Evolutionary conservation across 2,113 vertebrate genomes (phyloP).

Genomic region (Triplophysa tibetana): DNA sequence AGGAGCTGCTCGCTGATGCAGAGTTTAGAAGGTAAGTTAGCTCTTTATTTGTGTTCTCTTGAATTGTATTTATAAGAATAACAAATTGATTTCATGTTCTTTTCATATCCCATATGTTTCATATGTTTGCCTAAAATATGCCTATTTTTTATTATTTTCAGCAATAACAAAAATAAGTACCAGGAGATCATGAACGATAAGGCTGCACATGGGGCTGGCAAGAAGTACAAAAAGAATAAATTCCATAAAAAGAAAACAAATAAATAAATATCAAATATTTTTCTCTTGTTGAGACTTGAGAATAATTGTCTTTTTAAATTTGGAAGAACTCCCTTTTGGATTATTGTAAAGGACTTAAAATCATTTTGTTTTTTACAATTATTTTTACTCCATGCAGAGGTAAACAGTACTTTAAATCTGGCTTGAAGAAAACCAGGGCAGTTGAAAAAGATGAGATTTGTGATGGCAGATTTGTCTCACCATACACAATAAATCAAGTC

Average conservation of each 20-base stretch:
- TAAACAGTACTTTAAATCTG: too few relatives aligned
- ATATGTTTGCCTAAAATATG: neutral
- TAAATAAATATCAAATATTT: slow-evolving; percentile 12
- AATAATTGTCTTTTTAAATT: neutral
- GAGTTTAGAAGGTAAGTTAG: slow-evolving; percentile 86
- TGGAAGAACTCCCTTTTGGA: neutral
- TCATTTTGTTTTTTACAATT: neutral
- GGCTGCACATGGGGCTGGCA: slow-evolving; percentile 84
- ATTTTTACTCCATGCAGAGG: too few relatives aligned
- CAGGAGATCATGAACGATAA: slow-evolving; percentile 87
- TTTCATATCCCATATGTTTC: neutral
- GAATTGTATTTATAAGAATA: neutral
- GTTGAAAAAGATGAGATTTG: too few relatives aligned
- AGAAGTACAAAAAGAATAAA: slow-evolving; percentile 85
- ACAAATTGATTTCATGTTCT: neutral
- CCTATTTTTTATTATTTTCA: slow-evolving; percentile 60
- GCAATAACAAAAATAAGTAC: slow-evolving; percentile 92
- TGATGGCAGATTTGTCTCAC: too few relatives aligned
- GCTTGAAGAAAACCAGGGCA: too few relatives aligned
- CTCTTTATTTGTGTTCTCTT: neutral
- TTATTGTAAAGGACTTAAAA: too few relatives aligned
- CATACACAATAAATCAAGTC: neutral
- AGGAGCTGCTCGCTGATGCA: slow-evolving; percentile 91
- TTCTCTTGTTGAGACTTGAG: neutral
- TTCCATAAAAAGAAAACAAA: slow-evolving; percentile 74